phyloP scores from a whole-genome alignment of 2,888 invertebrate species.

The Asteroscopus sphinx region DNA sequence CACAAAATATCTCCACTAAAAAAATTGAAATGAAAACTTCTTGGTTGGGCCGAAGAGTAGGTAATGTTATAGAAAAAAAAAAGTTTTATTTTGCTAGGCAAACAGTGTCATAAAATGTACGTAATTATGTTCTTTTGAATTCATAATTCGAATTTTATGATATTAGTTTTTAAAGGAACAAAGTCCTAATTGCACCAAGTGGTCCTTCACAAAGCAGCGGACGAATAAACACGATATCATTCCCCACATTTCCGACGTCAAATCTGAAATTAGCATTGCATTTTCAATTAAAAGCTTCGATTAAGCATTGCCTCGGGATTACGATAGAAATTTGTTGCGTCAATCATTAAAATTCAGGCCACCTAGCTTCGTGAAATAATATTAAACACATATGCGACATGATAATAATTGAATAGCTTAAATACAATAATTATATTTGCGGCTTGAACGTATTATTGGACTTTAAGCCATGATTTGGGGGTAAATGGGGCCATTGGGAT shows the following conservation, averaged over 20 bases:
- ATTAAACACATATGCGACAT: constrained; percentile 13
- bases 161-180: no score
- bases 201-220: not conserved
- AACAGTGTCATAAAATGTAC: no score
- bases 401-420: constrained; percentile 21
- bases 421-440: constrained; percentile 1
- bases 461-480: not conserved
- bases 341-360: constrained; percentile 20
- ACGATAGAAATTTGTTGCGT: not conserved
- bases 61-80: no score
- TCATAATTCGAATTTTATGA: no score
- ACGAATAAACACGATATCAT: not conserved
- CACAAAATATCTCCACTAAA: no score
- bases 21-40: no score
- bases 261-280: not conserved
- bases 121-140: no score
- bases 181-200: not conserved
- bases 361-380: constrained; percentile 10
- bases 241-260: not conserved
- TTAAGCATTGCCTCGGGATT: not conserved
- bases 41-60: no score
- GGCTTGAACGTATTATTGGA: not conserved
- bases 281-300: constrained; percentile 4
- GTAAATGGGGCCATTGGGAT: no score
- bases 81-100: no score